A percentile compares a stretch with the other conserved stretches of the same genome.
These are phyloP conservation scores for Diuraphis noxia DNA, from an alignment of 1,140 invertebrate genomes.

Conservation along the genomic window DNA sequence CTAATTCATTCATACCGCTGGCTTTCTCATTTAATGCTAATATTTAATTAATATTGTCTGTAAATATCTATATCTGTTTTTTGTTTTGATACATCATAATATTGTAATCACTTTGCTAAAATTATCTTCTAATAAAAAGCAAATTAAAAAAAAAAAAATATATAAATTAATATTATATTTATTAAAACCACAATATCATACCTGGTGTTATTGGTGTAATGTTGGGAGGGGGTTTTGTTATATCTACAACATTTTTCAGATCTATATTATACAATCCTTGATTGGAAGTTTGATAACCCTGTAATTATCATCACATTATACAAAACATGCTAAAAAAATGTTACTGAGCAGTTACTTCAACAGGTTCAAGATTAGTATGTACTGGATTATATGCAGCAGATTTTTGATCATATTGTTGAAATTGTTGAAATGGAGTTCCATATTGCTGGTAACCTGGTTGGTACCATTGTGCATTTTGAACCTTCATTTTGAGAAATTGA, in stretches of 20 bases:
- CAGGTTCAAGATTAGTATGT: conserved; percentile 34
- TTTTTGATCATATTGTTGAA: conserved; percentile 47
- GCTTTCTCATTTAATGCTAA: too few species aligned
- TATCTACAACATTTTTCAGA: conserved; percentile 47
- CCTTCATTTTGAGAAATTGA: neutral
- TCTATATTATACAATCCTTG: conserved; percentile 45
- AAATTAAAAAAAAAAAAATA: too few species aligned
- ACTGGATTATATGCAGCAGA: neutral
- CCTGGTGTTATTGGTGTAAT: conserved; percentile 33
- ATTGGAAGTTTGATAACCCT: conserved; percentile 45
- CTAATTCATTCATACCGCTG: too few species aligned
- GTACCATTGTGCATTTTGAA: conserved; percentile 45
- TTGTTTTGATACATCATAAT: too few species aligned
- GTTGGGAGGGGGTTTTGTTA: conserved; percentile 42
- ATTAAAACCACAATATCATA: conserved; percentile 6
- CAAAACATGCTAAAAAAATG: neutral
- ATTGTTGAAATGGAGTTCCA: conserved; percentile 43
- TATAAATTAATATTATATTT: neutral
- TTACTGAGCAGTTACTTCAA: neutral
- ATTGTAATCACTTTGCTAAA: too few species aligned
- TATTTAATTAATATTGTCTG: too few species aligned
- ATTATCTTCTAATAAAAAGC: too few species aligned
- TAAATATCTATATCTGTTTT: too few species aligned
- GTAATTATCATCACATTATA: neutral
- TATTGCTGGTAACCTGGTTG: conserved; percentile 42